These are phyloP conservation scores for Frieseomelitta varia DNA, from an alignment of 1,140 invertebrate genomes.

Conservation along the genomic window DNA sequence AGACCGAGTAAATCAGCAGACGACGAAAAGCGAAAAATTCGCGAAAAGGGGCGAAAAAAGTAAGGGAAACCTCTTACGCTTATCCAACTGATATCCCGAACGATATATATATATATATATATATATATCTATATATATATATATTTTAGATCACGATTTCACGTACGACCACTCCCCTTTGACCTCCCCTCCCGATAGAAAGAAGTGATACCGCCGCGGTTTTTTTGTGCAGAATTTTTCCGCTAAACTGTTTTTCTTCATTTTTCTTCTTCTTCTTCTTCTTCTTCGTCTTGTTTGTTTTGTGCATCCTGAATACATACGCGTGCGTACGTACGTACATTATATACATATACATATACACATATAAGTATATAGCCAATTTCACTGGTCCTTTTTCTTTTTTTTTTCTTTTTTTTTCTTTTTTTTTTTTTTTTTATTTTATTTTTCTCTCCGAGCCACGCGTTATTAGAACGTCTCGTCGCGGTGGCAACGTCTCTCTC, in stretches of 20 bases:
- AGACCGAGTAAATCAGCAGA: background rate
- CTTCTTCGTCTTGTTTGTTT: background rate
- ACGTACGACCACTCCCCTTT: constrained; percentile 47
- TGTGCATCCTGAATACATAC: constrained; percentile 63
- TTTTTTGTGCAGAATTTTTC: constrained; percentile 53
- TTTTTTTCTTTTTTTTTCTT: no score
- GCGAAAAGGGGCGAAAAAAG: constrained; percentile 5
- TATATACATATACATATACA: background rate
- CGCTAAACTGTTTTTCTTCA: constrained; percentile 37
- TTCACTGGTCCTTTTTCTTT: constrained; percentile 17
- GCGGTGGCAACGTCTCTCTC: background rate
- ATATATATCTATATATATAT: constrained; percentile 11
- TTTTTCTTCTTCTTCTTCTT: background rate
- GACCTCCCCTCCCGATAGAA: constrained; percentile 22
- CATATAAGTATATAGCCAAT: constrained; percentile 19
- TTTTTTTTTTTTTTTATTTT: constrained; percentile 9
- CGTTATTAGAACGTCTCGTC: background rate
- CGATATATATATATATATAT: constrained; percentile 8
- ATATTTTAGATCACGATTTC: constrained; percentile 22
- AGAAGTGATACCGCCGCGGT: constrained; percentile 39
- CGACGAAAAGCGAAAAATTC: constrained; percentile 19
- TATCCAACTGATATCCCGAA: constrained; percentile 19
- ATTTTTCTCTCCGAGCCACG: background rate
- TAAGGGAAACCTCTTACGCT: constrained; percentile 21
- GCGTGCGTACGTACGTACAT: background rate